phyloP scores from a whole-genome alignment of 23 tunicate species.

The Halocynthia roretzi region DNA sequence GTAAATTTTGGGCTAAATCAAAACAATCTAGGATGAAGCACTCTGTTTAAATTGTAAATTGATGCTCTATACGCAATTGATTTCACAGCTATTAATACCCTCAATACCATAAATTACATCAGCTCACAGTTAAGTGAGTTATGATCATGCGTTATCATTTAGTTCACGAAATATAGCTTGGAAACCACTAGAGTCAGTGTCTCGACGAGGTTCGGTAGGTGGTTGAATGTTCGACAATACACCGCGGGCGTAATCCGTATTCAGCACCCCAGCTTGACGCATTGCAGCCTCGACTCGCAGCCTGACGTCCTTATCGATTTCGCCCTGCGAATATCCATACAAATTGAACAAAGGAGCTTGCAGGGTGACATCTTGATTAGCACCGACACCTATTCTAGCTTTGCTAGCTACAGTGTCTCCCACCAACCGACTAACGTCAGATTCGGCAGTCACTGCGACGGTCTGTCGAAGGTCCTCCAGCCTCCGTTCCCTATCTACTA shows the following conservation, averaged over 20 bases:
- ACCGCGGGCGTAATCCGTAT: conserved; percentile 54
- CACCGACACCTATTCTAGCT: conserved; percentile 56
- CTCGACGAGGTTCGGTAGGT: conserved; percentile 76
- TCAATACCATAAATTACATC: too few relatives aligned
- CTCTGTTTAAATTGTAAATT: too few relatives aligned
- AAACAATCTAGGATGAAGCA: too few relatives aligned
- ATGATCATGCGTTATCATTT: neutral
- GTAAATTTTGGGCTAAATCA: too few relatives aligned
- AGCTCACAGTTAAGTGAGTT: neutral
- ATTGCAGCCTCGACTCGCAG: conserved; percentile 69
- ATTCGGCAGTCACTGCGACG: conserved; percentile 59
- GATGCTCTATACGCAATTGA: too few relatives aligned
- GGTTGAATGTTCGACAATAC: conserved; percentile 55
- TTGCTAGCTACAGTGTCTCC: conserved; percentile 70
- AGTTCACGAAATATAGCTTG: too few relatives aligned
- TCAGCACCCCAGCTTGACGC: conserved; percentile 60
- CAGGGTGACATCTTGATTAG: conserved; percentile 57
- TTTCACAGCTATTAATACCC: too few relatives aligned
- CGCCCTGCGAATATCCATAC: conserved; percentile 41
- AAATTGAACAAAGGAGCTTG: conserved; percentile 65
- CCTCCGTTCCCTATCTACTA: conserved; percentile 9
- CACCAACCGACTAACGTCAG: conserved; percentile 51
- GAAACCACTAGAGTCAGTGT: conserved; percentile 61
- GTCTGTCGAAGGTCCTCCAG: conserved; percentile 52
- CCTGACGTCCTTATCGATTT: conserved; percentile 68